Evolutionary conservation across 2,888 invertebrate species (phyloP).

Genomic region (Girardia tigrina): DNA sequence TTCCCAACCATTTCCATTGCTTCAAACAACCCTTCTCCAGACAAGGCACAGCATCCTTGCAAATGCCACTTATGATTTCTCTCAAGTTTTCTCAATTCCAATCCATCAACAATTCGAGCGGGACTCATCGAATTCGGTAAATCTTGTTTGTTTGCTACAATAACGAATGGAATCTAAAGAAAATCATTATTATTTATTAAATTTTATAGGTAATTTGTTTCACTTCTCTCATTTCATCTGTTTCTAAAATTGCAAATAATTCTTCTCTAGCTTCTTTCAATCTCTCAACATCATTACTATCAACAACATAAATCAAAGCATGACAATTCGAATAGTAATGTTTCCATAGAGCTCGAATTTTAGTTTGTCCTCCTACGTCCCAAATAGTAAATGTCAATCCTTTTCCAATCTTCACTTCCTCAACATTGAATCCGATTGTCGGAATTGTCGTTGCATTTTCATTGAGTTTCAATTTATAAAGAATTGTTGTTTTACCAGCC

Average conservation of each 20-base stretch:
- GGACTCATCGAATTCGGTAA: neutral
- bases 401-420: constrained; percentile 71
- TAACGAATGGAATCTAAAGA: neutral
- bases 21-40: neutral
- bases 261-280: constrained; percentile 95
- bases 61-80: neutral
- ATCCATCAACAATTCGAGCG: neutral
- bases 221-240: constrained; percentile 98
- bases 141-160: neutral
- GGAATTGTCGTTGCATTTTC: constrained; percentile 99
- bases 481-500: constrained; percentile 98
- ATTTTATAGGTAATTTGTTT: too few relatives aligned
- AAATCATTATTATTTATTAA: too few relatives aligned
- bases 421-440: constrained; percentile 91
- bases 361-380: constrained; percentile 94
- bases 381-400: constrained; percentile 96
- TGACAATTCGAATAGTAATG: constrained; percentile 88
- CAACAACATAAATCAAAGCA: constrained; percentile 86
- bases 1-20: neutral
- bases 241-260: constrained; percentile 93
- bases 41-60: neutral
- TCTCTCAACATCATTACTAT: constrained; percentile 98
- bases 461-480: constrained; percentile 98
- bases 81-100: neutral
- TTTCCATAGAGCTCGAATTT: constrained; percentile 90